Conservation (phyloP, 1,140 invertebrate genomes). For the Leptinotarsa defecta region DNA sequence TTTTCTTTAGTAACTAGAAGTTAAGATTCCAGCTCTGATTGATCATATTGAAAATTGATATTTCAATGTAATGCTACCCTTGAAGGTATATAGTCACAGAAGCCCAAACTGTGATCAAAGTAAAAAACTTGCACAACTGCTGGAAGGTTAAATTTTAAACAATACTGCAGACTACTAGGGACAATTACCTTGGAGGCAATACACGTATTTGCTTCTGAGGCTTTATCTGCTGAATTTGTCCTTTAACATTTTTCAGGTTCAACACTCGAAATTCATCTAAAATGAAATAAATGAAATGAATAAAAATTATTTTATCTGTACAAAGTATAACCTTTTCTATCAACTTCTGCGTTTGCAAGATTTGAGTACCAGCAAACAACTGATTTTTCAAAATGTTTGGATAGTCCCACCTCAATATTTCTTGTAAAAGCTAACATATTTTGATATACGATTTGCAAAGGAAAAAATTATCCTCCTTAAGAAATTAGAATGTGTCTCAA, state of each 20-base stretch:
- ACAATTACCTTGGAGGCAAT: slow-evolving; percentile 41
- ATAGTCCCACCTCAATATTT: slow-evolving; percentile 36
- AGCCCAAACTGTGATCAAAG: too few species aligned
- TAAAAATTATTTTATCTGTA: background rate
- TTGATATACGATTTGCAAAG: too few species aligned
- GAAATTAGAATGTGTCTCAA: background rate
- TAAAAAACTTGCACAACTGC: too few species aligned
- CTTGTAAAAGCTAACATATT: slow-evolving; percentile 36
- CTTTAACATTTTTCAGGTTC: slow-evolving; percentile 46
- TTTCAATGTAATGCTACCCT: too few species aligned
- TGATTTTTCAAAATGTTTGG: slow-evolving; percentile 35
- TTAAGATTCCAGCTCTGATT: too few species aligned
- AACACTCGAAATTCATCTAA: slow-evolving; percentile 47
- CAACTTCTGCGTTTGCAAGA: slow-evolving; percentile 21
- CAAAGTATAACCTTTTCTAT: slow-evolving; percentile 23
- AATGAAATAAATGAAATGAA: slow-evolving; percentile 19
- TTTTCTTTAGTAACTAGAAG: too few species aligned
- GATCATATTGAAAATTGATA: too few species aligned
- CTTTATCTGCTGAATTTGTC: slow-evolving; percentile 28
- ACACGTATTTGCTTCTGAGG: slow-evolving; percentile 34
- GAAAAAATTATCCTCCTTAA: background rate
- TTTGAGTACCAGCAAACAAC: slow-evolving; percentile 25
- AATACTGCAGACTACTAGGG: background rate
- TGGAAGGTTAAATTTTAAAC: background rate
- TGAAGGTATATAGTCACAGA: too few species aligned